These are phyloP conservation scores for Desmodus rotundus DNA, from an alignment of 2,113 vertebrate genomes.

Conservation along the genomic window DNA sequence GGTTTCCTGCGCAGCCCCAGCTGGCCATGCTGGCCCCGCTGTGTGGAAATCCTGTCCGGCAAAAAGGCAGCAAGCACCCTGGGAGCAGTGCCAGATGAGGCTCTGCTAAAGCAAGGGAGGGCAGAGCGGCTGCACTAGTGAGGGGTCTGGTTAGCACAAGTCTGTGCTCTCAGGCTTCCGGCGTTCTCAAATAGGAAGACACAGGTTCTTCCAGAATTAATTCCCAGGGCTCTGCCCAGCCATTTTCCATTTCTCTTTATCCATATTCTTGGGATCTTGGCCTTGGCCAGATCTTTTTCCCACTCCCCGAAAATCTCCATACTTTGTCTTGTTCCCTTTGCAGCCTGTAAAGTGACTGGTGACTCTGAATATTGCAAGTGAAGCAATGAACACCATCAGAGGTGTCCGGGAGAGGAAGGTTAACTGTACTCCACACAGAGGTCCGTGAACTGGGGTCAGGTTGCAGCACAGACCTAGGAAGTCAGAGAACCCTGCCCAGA, in stretches of 20 bases:
- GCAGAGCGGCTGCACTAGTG: too few species aligned
- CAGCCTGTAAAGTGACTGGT: background rate
- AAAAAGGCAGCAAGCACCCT: background rate
- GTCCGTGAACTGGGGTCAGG: background rate
- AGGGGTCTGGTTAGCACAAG: background rate
- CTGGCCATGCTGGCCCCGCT: fast-evolving
- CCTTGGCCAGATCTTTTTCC: background rate
- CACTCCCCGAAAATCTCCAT: background rate
- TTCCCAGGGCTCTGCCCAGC: background rate
- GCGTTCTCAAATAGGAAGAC: background rate
- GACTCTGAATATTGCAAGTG: background rate
- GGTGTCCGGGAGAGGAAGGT: background rate
- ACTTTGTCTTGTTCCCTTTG: background rate
- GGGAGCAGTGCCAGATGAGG: too few species aligned
- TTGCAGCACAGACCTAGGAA: background rate
- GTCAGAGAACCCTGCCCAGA: background rate
- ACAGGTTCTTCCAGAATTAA: background rate
- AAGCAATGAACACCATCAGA: background rate
- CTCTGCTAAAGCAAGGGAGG: too few species aligned
- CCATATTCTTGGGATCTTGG: too few species aligned
- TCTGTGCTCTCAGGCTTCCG: background rate
- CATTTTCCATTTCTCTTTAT: background rate
- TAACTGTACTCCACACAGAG: background rate
- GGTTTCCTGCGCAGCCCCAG: background rate
- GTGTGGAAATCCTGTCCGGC: background rate